Base-by-base conservation (phyloP, 2,797 vertebrate species). In the Pterois miles region DNA sequence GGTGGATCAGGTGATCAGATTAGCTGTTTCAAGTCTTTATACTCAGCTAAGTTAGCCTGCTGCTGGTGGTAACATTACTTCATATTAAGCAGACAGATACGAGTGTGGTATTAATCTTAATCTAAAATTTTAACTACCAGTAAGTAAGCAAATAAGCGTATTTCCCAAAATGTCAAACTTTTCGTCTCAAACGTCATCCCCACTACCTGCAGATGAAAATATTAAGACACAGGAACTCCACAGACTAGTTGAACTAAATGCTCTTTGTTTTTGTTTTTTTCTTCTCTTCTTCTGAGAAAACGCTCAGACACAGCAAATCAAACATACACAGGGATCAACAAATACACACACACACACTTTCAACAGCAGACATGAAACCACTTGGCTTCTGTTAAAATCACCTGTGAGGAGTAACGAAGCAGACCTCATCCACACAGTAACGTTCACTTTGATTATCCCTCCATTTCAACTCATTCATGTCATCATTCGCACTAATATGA, bases 151-250 rank as follows among this genome's bases (percentile, higher is more conserved):
- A 70, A 78, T 13, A 60, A 53, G n/a, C 0, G 1, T 5, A 34
- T 67, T 76, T 66, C 40, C 31, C 38, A 60, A 76, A 73, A 72
- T 58, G 60, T 50, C 18, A 8, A 33, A 69, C 29, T 69, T 70
- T 6, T 76, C 83, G 81, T 86, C 64, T 90, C 70, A 38, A 66
- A 81, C 86, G 46, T 79, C 59, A 71, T 84, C 71, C 88, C 60
- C 16, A 1, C 76, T 88, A 81, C 80, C 88, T 87, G 89, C 82
- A 88, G 81, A 83, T 78, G 83, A 76, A 83, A 84, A 78, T 63
- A 89, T 84, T 82, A 84, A 84, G 84, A 91, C 86, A 88, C 82
- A 77, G 20, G 48, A 85, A 87, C 75, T 85, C 63, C 79, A 89
- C 88, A 81, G 38, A 90, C 76, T 60, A 82, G 59, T 78, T 72